phyloP scores from a whole-genome alignment of 2,888 invertebrate genomes.

The Epinotia bilunana region DNA sequence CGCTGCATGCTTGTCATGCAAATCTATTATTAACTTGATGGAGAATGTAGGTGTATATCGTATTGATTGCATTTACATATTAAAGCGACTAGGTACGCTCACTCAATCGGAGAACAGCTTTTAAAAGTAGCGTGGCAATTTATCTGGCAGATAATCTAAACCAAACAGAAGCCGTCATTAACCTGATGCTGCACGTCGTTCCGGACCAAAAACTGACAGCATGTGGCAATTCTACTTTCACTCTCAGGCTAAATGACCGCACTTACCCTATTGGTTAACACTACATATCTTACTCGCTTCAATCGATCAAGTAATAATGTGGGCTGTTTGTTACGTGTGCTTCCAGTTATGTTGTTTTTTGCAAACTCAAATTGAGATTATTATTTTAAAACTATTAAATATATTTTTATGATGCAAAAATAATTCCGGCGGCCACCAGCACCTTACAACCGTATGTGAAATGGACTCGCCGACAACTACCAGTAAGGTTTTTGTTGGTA shows the following conservation, averaged over 20 bases:
- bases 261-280: conserved; percentile 54
- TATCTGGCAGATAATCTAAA: conserved; percentile 57
- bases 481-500: background rate
- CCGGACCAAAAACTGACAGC: conserved; percentile 57
- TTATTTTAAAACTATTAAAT: background rate
- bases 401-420: background rate
- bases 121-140: conserved; percentile 51
- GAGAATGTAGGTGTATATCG: background rate
- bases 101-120: conserved; percentile 14
- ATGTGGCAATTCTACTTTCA: conserved; percentile 71
- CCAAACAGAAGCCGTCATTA: conserved; percentile 50
- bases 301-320: conserved; percentile 35
- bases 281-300: conserved; percentile 35
- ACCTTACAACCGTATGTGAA: background rate
- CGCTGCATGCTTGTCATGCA: too few relatives aligned
- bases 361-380: background rate
- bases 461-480: background rate
- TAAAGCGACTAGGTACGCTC: background rate
- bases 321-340: conserved; percentile 27
- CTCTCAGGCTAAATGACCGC: conserved; percentile 60
- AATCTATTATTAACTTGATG: background rate
- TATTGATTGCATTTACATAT: background rate
- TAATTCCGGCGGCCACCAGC: background rate
- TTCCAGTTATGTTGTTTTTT: conserved; percentile 8
- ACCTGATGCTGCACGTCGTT: conserved; percentile 46